Evolutionary conservation across 1,140 invertebrate species (phyloP), one percentile per base, ranked within the genome.

Genomic region (Sarcophaga bullata): DNA sequence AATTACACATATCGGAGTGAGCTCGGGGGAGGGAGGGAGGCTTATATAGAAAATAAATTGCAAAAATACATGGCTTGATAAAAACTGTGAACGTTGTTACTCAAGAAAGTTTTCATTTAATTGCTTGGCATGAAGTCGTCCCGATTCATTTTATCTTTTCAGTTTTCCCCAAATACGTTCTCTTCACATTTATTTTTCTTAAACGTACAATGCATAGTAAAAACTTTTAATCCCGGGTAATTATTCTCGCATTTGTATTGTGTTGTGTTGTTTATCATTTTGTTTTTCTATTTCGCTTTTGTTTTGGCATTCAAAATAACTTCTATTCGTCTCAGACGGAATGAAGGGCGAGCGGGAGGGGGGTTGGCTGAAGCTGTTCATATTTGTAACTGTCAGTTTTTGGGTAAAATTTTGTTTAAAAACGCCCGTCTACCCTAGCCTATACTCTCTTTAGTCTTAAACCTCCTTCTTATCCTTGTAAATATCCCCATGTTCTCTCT

Each of bases 241-340:
- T 89, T 89, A 89, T 89, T 89, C 87, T 89, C 88, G 87, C 88
- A 89, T 89, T 89, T 89, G 88, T 85, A 85, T 86, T 89, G 89
- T 89, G 25, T 37, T 37, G 88, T 85, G 85, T 86, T 87, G 86
- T 87, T 86, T 87, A 78, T 78, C 49, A 78, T 78, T 78, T 78
- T 50, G 48, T 76, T 76, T 15, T 17, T 37, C 25, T 37, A 37
- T 37, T 37, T 37, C 25, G 1, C 25, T 37, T 37, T 37, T 37
- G 25, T 37, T 37, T 37, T 37, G 25, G 25, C 25, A 37, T 37
- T 37, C 25, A 37, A 37, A 37, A 4, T 4, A 37, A 37, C 25
- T 37, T 37, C 4, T 37, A 37, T 37, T 37, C 25, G 1, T 1
- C 25, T 37, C 1, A 37, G 25, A 4, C 25, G 4, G 4, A 37